Conservation (phyloP, 2,113 vertebrate species). For the Antigone vipio region DNA sequence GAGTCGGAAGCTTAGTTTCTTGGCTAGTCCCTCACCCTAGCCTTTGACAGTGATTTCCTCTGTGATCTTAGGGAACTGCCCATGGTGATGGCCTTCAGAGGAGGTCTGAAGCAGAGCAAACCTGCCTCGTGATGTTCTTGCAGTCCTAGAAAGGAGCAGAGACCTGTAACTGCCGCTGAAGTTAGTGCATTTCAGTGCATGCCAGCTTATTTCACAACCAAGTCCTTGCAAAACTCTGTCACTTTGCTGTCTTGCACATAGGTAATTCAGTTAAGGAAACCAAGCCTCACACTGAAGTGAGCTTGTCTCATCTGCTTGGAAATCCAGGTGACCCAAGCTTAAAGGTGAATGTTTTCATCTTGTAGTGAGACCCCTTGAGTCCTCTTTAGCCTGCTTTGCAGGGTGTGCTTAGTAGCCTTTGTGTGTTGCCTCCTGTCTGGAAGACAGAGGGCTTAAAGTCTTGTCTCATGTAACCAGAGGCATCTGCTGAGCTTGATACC, state of each 20-base stretch:
- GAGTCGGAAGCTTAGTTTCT: neutral
- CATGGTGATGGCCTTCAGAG: neutral
- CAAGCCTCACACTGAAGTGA: neutral
- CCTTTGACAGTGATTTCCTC: neutral
- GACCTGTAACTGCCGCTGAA: neutral
- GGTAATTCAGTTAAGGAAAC: neutral
- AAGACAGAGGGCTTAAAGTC: conserved; percentile 9
- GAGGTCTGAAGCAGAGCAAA: neutral
- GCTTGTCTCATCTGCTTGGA: neutral
- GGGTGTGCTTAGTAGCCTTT: conserved; percentile 17
- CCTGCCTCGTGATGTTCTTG: neutral
- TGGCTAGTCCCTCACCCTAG: neutral
- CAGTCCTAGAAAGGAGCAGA: neutral
- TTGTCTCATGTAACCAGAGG: conserved; percentile 11
- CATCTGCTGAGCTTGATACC: conserved; percentile 29
- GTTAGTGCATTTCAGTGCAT: neutral
- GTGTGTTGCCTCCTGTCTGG: neutral
- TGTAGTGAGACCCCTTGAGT: neutral
- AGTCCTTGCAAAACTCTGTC: neutral
- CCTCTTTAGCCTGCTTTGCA: conserved; percentile 3
- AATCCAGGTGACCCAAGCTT: neutral
- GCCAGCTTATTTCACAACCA: neutral
- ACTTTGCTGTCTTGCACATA: neutral
- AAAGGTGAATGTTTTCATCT: neutral
- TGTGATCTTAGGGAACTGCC: neutral